phyloP scores from a whole-genome alignment of 2,113 vertebrate species.

The Lepidothrix coronata region DNA sequence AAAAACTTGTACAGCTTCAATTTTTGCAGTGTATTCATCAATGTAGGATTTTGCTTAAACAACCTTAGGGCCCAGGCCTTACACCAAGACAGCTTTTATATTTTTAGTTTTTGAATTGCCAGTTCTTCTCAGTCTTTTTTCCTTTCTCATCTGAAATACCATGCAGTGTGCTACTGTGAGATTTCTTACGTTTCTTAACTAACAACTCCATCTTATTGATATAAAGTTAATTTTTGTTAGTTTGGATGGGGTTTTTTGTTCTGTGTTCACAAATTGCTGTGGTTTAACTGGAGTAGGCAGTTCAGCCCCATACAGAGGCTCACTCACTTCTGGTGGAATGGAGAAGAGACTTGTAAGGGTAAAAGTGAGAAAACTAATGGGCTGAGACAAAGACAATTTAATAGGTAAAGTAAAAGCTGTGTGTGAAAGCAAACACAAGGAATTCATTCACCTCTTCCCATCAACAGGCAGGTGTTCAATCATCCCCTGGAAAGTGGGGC shows the following conservation, averaged over 20 bases:
- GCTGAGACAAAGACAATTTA: not conserved
- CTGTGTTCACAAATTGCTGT: not conserved
- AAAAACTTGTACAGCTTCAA: not conserved
- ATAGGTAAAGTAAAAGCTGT: not conserved
- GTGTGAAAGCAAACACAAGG: not conserved
- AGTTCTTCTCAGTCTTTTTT: not conserved
- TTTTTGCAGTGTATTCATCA: not conserved
- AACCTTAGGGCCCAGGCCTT: not conserved
- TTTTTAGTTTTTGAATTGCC: not conserved
- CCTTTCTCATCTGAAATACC: not conserved
- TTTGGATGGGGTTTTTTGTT: fast-evolving
- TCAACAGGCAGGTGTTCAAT: fast-evolving
- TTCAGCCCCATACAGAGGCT: not conserved
- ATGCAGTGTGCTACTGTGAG: not conserved
- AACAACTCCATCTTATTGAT: fast-evolving
- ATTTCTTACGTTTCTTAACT: not conserved
- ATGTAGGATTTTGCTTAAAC: not conserved
- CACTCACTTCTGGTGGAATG: fast-evolving
- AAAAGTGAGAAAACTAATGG: not conserved
- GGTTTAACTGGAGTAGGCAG: not conserved
- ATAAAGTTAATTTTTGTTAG: not conserved
- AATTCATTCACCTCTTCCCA: not conserved
- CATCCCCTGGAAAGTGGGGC: not conserved
- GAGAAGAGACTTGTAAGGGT: not conserved
- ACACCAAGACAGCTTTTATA: not conserved